Evolutionary conservation across 2,113 vertebrate genomes (phyloP).

Genomic region (Rhagologus leucostigma): DNA sequence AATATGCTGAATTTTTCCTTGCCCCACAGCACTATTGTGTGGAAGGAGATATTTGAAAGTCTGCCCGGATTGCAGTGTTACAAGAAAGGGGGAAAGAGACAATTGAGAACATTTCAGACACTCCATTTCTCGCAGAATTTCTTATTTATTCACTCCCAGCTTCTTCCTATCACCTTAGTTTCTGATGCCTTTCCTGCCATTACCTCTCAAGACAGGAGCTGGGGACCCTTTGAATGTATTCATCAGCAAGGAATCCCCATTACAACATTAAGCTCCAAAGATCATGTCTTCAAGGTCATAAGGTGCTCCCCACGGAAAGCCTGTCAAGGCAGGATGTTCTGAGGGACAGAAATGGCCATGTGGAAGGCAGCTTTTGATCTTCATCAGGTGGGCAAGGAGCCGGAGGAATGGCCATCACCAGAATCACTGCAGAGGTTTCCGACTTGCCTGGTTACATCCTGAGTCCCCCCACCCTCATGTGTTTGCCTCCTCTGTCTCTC

Average conservation of each 20-base stretch:
- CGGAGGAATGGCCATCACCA: accelerated
- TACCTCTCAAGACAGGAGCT: neutral
- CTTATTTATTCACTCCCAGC: neutral
- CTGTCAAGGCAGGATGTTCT: neutral
- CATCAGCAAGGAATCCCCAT: accelerated
- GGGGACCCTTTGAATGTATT: accelerated
- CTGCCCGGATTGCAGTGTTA: neutral
- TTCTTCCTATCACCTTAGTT: neutral
- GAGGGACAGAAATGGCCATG: neutral
- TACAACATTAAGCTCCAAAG: neutral
- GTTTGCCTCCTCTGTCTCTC: neutral
- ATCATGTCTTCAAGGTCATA: neutral
- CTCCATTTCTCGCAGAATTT: neutral
- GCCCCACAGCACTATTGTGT: neutral
- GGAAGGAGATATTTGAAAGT: neutral
- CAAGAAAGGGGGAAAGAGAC: neutral
- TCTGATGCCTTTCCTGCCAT: neutral
- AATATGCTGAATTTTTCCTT: neutral
- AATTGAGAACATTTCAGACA: neutral
- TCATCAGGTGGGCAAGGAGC: neutral
- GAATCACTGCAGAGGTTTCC: neutral
- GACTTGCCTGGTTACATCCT: neutral
- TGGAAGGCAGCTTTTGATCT: neutral
- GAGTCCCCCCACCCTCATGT: accelerated
- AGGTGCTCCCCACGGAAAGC: neutral